Evolutionary conservation across 2,888 invertebrate species (phyloP).

Genomic region (Xiphydria camelus): DNA sequence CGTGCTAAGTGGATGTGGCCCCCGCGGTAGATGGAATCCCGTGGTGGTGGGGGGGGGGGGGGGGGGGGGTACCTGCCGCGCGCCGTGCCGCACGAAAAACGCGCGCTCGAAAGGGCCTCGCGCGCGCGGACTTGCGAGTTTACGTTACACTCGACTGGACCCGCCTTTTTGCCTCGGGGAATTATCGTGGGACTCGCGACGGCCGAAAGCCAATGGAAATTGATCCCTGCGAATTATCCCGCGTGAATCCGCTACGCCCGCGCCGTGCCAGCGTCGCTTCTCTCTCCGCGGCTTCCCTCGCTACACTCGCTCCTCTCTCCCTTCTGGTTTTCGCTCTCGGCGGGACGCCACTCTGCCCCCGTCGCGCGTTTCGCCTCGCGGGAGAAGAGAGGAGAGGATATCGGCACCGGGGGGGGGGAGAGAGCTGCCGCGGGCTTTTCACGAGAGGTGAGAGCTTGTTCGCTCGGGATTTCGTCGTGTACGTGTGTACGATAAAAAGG

Average conservation of each 20-base stretch:
- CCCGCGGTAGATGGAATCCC: not conserved
- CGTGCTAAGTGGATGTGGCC: slow-evolving; percentile 49
- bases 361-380: slow-evolving; percentile 1
- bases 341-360: not conserved
- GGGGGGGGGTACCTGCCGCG: no score
- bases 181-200: slow-evolving; percentile 57
- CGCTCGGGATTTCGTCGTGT: no score
- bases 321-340: slow-evolving; percentile 1
- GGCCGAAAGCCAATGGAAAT: slow-evolving; percentile 61
- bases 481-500: no score
- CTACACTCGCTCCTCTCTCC: slow-evolving; percentile 6
- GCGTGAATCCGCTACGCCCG: slow-evolving; percentile 1
- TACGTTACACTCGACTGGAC: slow-evolving; percentile 36
- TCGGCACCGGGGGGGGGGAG: no score
- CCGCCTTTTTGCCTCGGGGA: slow-evolving; percentile 37
- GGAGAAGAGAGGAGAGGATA: no score
- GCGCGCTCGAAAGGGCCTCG: no score
- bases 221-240: slow-evolving; percentile 50
- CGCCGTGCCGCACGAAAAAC: no score
- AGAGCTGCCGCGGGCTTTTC: no score
- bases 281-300: not conserved
- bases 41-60: no score
- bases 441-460: no score
- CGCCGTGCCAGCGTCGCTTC: no score
- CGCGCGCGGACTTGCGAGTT: not conserved